These are phyloP conservation scores for Platycheirus albimanus DNA, from an alignment of 2,888 invertebrate genomes.

Conservation along the genomic window DNA sequence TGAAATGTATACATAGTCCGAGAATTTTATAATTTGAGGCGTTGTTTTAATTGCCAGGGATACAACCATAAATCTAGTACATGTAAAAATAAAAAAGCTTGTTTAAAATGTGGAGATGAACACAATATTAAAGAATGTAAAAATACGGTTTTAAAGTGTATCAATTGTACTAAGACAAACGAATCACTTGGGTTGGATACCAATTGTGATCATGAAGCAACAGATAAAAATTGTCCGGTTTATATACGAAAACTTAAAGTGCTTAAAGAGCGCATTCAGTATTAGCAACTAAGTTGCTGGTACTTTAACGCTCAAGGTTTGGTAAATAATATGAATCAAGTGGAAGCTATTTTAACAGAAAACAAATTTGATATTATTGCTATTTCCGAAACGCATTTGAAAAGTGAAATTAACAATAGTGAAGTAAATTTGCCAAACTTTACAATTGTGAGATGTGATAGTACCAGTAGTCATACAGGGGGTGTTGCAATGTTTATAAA, in stretches of 20 bases:
- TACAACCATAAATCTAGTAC: constrained; percentile 21
- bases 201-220: constrained; percentile 25
- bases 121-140: constrained; percentile 10
- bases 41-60: constrained; percentile 34
- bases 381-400: constrained; percentile 21
- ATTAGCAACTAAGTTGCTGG: constrained; percentile 25
- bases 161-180: constrained; percentile 23
- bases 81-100: constrained; percentile 24
- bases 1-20: constrained; percentile 1
- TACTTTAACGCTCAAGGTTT: constrained; percentile 18
- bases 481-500: constrained; percentile 13
- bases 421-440: constrained; percentile 10
- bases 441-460: background rate
- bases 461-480: constrained; percentile 30
- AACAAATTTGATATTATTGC: constrained; percentile 24
- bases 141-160: background rate
- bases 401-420: background rate
- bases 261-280: constrained; percentile 10
- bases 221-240: constrained; percentile 26
- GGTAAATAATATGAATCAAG: constrained; percentile 4
- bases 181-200: background rate
- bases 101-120: constrained; percentile 26
- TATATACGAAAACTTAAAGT: constrained; percentile 15
- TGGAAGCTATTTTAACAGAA: background rate
- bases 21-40: constrained; percentile 12